phyloP scores from a whole-genome alignment of 2,113 vertebrate species.

The Aldabrachelys gigantea region DNA sequence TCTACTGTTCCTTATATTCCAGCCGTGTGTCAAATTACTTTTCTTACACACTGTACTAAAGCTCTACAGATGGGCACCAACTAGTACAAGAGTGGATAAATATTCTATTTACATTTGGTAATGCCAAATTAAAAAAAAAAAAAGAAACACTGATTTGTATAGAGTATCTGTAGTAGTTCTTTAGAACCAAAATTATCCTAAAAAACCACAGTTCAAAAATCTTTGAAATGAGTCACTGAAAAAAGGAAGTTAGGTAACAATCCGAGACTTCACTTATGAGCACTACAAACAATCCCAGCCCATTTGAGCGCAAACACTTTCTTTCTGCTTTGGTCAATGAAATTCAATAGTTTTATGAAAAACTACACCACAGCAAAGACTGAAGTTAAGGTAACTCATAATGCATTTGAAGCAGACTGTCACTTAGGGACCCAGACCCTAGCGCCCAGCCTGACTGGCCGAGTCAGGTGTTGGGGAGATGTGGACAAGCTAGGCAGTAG shows the following conservation, averaged over 20 bases:
- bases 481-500: background rate
- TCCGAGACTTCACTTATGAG: constrained; percentile 20
- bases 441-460: rapidly evolving
- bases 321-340: background rate
- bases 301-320: constrained; percentile 23
- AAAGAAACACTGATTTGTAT: background rate
- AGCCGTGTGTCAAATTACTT: background rate
- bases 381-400: background rate
- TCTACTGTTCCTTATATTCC: background rate
- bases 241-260: constrained; percentile 42
- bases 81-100: background rate
- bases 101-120: background rate
- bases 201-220: background rate
- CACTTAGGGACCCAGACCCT: background rate
- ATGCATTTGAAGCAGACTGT: background rate
- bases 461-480: background rate
- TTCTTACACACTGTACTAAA: background rate
- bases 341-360: constrained; percentile 12
- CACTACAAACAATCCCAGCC: constrained; percentile 41
- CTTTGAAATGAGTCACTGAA: constrained; percentile 22
- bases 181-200: background rate
- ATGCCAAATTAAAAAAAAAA: background rate
- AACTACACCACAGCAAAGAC: background rate
- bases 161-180: background rate
- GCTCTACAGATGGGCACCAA: background rate